Percentiles rank a stretch among this genome's conserved stretches.
These are phyloP conservation scores for Gobio occitaniae DNA, from an alignment of 2,797 vertebrate species.

Conservation along the genomic window DNA sequence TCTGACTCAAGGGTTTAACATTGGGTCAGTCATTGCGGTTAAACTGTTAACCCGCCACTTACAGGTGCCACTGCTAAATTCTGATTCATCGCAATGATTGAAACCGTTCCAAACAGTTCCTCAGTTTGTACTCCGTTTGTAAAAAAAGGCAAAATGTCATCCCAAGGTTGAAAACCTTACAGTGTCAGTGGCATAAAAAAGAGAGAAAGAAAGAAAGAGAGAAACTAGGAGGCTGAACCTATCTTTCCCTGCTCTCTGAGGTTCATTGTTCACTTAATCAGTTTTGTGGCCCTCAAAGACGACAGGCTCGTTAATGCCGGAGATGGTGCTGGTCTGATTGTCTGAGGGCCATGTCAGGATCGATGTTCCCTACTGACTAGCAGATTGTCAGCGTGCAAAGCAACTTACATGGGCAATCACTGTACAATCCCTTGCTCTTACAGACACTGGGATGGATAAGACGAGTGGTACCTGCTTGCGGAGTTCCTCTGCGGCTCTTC, in stretches of 20 bases:
- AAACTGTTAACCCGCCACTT: constrained; percentile 35
- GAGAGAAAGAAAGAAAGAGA: constrained; percentile 5
- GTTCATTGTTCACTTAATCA: constrained; percentile 68
- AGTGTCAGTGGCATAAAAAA: constrained; percentile 15
- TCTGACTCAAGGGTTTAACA: constrained; percentile 2
- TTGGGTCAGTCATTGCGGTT: constrained; percentile 6
- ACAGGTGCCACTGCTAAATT: constrained; percentile 25
- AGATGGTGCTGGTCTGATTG: constrained; percentile 1
- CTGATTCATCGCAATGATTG: constrained; percentile 70
- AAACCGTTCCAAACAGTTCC: not conserved
- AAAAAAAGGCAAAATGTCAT: not conserved
- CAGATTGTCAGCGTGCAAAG: constrained; percentile 45
- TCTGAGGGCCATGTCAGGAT: constrained; percentile 44
- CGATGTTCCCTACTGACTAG: constrained; percentile 53
- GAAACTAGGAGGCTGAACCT: constrained; percentile 44
- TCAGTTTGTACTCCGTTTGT: constrained; percentile 62
- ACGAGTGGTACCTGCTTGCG: constrained; percentile 88
- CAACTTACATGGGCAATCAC: not conserved
- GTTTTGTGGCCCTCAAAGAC: constrained; percentile 38
- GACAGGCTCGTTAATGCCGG: not conserved
- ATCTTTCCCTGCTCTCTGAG: constrained; percentile 66
- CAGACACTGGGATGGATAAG: not conserved
- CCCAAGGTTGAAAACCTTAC: constrained; percentile 6
- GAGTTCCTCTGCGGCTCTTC: constrained; percentile 92
- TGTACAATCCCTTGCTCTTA: not conserved